Evolutionary conservation across 1,140 invertebrate species (phyloP).

Genomic region (Andricus grossulariae): DNA sequence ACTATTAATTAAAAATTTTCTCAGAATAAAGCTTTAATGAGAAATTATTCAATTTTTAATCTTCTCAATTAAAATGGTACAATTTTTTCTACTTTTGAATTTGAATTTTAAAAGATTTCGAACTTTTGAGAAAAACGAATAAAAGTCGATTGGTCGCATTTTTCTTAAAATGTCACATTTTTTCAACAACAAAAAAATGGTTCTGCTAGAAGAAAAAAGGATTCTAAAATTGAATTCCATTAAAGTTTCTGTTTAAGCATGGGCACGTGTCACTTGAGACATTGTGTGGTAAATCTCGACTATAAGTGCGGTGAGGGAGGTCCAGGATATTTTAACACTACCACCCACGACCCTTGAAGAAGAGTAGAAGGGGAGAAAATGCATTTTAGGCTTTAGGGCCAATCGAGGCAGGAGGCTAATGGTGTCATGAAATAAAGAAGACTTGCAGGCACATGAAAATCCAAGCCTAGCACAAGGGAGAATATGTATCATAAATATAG

Average conservation of each 20-base stretch:
- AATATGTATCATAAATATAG: slow-evolving; percentile 21
- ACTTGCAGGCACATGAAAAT: background rate
- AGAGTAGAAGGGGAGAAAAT: background rate
- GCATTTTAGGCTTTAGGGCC: slow-evolving; percentile 4
- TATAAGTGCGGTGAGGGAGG: slow-evolving; percentile 12
- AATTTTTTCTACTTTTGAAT: too few species aligned
- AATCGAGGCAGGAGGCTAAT: slow-evolving; percentile 6
- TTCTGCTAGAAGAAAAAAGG: background rate
- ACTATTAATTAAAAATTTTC: too few species aligned
- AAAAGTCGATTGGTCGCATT: too few species aligned
- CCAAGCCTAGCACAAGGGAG: background rate
- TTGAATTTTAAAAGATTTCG: background rate
- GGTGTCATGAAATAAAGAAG: slow-evolving; percentile 9
- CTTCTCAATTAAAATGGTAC: too few species aligned
- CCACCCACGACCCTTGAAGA: slow-evolving; percentile 10
- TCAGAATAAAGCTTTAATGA: too few species aligned
- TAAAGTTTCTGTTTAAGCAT: background rate
- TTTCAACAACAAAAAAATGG: background rate
- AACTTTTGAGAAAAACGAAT: background rate
- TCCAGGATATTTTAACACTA: slow-evolving; percentile 18
- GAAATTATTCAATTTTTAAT: too few species aligned
- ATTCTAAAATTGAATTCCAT: background rate
- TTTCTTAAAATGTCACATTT: too few species aligned
- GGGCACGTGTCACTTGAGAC: slow-evolving; percentile 16
- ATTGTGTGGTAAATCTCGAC: slow-evolving; percentile 21